Evolutionary conservation across 2,113 vertebrate species (phyloP).

Genomic region (Scolopax mira): DNA sequence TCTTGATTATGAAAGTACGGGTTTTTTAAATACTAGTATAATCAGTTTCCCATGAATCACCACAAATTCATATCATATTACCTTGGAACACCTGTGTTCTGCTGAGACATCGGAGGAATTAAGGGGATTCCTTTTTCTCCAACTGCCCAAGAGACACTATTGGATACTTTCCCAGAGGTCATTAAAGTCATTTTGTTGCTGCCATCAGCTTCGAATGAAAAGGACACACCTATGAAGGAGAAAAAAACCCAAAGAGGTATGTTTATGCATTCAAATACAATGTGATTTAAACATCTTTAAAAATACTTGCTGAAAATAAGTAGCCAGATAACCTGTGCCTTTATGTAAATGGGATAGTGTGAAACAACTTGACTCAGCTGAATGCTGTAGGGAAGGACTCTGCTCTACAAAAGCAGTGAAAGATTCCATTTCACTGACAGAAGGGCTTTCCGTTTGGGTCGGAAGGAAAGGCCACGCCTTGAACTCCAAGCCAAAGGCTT

Average conservation of each 20-base stretch:
- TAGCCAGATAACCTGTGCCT: not conserved
- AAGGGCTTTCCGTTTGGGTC: not conserved
- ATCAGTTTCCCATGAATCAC: not conserved
- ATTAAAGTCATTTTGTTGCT: constrained; percentile 85
- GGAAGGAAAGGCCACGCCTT: not conserved
- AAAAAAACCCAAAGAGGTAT: not conserved
- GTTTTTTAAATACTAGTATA: not conserved
- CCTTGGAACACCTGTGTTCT: constrained; percentile 78
- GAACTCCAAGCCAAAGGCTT: not conserved
- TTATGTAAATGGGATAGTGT: not conserved
- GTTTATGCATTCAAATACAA: not conserved
- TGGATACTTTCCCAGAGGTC: constrained; percentile 94
- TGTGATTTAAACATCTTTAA: not conserved
- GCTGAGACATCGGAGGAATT: constrained; percentile 82
- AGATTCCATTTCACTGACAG: not conserved
- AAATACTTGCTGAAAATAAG: not conserved
- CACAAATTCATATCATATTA: constrained; percentile 18
- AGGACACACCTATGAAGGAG: constrained; percentile 80
- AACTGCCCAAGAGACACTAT: constrained; percentile 88
- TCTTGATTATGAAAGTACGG: not conserved
- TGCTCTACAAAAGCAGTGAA: not conserved
- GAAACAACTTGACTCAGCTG: not conserved
- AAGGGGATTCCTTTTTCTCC: constrained; percentile 86
- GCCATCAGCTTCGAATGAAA: constrained; percentile 92
- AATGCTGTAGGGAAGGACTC: not conserved